phyloP scores from a whole-genome alignment of 2,113 vertebrate genomes.

The Stegastes partitus region DNA sequence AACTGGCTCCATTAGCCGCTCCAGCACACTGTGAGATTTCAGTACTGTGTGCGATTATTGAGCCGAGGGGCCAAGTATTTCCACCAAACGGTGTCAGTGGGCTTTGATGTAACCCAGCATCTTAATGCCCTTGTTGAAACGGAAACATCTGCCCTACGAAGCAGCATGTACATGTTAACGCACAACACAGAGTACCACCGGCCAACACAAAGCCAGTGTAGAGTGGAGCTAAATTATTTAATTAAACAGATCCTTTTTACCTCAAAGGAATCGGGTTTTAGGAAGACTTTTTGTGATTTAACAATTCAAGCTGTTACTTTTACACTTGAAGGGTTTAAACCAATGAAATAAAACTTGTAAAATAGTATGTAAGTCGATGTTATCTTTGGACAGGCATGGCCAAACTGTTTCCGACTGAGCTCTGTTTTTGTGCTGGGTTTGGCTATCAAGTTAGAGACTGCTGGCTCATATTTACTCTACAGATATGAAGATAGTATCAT shows the following conservation, averaged over 20 bases:
- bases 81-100: constrained; percentile 15
- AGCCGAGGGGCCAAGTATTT: constrained; percentile 41
- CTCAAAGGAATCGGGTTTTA: too few relatives aligned
- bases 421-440: background rate
- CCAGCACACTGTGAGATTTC: constrained; percentile 6
- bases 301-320: too few relatives aligned
- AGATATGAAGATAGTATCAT: background rate
- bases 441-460: background rate
- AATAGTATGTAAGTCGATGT: background rate
- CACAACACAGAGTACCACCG: too few relatives aligned
- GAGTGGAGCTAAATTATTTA: too few relatives aligned
- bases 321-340: too few relatives aligned
- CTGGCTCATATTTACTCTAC: background rate
- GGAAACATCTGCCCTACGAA: constrained; percentile 37
- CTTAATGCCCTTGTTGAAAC: constrained; percentile 22
- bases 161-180: background rate
- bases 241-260: too few relatives aligned
- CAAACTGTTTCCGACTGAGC: background rate
- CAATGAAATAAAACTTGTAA: background rate
- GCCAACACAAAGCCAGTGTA: too few relatives aligned
- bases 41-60: constrained; percentile 16
- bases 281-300: too few relatives aligned
- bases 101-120: constrained; percentile 12
- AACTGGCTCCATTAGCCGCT: background rate
- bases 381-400: background rate